These are phyloP conservation scores for Resseliella maxima DNA, from an alignment of 2,888 invertebrate genomes.

Conservation along the genomic window DNA sequence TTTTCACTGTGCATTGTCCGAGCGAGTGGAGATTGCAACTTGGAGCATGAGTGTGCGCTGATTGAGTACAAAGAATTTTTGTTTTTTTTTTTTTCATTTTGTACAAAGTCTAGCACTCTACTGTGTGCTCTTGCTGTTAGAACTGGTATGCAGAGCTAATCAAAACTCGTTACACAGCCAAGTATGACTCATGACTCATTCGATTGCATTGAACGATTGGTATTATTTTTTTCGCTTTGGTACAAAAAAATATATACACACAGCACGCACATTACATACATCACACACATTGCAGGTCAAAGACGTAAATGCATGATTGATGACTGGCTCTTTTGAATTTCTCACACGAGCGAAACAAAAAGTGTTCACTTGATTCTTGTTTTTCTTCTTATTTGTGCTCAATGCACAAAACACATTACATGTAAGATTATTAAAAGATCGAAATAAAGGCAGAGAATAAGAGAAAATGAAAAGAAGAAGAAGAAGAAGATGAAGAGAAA, in stretches of 20 bases:
- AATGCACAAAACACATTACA: neutral
- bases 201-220: conserved; percentile 28
- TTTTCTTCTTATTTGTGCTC: neutral
- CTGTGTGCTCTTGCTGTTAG: conserved; percentile 47
- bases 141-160: neutral
- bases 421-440: no score
- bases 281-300: conserved; percentile 39
- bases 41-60: neutral
- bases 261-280: conserved; percentile 27
- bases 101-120: neutral
- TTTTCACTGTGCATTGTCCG: conserved; percentile 13
- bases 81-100: neutral
- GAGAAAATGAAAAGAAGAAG: neutral
- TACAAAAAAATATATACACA: neutral
- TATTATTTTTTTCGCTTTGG: conserved; percentile 10
- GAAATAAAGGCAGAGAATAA: neutral
- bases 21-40: neutral
- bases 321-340: conserved; percentile 40
- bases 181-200: conserved; percentile 37
- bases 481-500: neutral
- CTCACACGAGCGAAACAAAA: conserved; percentile 36
- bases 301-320: conserved; percentile 53
- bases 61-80: neutral
- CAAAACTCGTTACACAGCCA: conserved; percentile 12
- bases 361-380: conserved; percentile 35